Evolutionary conservation across 2,888 invertebrate genomes (phyloP), one percentile per base, ranked within the genome.

Genomic region (Venusia cambrica): DNA sequence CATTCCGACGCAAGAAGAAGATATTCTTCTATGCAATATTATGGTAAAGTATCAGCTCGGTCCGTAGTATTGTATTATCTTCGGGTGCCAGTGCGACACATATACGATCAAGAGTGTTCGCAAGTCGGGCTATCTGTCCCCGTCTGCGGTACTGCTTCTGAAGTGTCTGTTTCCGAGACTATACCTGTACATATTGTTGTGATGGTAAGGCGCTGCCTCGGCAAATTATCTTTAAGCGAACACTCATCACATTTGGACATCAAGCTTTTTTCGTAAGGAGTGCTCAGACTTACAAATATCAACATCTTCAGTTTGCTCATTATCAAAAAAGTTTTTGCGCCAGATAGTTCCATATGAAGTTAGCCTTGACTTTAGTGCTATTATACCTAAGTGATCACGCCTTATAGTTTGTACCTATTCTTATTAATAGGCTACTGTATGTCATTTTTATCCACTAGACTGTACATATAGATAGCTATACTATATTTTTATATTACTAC

Each of bases 391-490:
- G 64, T 64, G 63, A 64, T 69, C 65, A 64, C 64, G 68, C 63
- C 59, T 62, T 66, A 58, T 51, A 60, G 59, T 54, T 51, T 45
- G 51, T 52, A 56, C 48, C 53, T 54, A 54, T 58, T 57, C 57
- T 45, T 30, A 51, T 45, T 36, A 44, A 56, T 41, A 45, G 55
- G 57, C 61, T 62, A 60, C 56, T 24, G 7, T 28, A 27, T 58
- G 48, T 66, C 66, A 70, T 68, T 73, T 63, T 71, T 62, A 35
- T 43, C 72, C 73, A 66, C 46, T 59, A 57, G 58, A 62, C 55
- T 85, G 84, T 85, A 83, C 73, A 84, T 83, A 85, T 81, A 78
- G 75, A 78, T 68, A 60, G 62, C 65, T 79, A 83, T 81, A 81
- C 67, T 80, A 83, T 81, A 81, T 83, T 85, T 84, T 84, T 84